Conservation (phyloP, 2,888 invertebrate species). For the Microctonus brassicae region DNA sequence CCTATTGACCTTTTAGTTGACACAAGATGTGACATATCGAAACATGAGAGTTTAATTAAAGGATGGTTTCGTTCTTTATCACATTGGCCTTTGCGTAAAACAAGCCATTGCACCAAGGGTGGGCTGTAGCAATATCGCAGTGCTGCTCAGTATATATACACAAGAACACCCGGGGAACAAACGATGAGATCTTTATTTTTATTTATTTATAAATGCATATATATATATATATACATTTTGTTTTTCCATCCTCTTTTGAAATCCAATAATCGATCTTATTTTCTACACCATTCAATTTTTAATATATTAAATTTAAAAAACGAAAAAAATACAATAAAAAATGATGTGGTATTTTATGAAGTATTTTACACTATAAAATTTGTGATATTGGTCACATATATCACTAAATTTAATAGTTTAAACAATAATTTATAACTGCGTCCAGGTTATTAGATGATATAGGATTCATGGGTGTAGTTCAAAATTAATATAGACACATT, state of each 20-base stretch:
- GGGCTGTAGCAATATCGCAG: constrained; percentile 30
- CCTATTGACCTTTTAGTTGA: constrained; percentile 5
- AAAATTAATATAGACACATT: neutral
- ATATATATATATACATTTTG: neutral
- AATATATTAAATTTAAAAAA: neutral
- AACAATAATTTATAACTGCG: constrained; percentile 63
- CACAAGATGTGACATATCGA: constrained; percentile 6
- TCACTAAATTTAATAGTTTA: constrained; percentile 46
- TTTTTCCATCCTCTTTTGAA: constrained; percentile 35
- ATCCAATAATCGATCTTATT: constrained; percentile 32
- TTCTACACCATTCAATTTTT: constrained; percentile 9
- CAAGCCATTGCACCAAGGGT: constrained; percentile 33
- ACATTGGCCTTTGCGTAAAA: constrained; percentile 18
- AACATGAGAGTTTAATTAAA: constrained; percentile 36
- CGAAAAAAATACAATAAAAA: neutral
- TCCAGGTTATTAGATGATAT: constrained; percentile 65
- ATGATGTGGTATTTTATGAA: neutral
- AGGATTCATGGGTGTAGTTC: constrained; percentile 50
- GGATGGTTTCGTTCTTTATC: constrained; percentile 30
- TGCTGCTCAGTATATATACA: neutral
- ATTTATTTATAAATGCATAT: neutral
- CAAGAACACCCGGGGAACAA: constrained; percentile 27
- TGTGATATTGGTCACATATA: constrained; percentile 10
- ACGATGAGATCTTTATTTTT: constrained; percentile 21
- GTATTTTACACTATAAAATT: neutral